phyloP scores from a whole-genome alignment of 2,113 vertebrate species.

The Dipodomys merriami region DNA sequence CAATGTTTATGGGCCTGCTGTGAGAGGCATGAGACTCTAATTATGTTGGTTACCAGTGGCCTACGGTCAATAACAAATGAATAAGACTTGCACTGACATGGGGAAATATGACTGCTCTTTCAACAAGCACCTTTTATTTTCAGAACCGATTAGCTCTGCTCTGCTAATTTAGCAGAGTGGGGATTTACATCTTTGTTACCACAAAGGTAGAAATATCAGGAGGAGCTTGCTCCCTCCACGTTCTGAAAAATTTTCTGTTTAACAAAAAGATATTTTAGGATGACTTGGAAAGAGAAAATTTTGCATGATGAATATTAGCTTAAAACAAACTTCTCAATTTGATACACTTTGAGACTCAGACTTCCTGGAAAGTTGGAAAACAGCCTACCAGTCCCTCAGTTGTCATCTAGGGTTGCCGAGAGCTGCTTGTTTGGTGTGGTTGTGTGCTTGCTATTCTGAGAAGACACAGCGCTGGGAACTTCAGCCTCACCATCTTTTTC shows the following conservation, averaged over 20 bases:
- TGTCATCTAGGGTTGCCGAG: neutral
- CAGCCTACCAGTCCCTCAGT: fast-evolving
- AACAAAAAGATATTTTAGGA: neutral
- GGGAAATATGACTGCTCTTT: neutral
- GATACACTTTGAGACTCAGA: neutral
- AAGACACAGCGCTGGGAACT: neutral
- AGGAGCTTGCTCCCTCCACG: neutral
- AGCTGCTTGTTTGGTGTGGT: neutral
- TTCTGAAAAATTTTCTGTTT: neutral
- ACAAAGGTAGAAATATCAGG: neutral
- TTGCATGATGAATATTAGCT: neutral
- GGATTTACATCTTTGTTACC: neutral
- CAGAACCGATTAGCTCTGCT: neutral
- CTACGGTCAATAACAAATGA: neutral
- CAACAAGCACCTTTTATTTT: neutral
- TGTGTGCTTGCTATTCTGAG: neutral
- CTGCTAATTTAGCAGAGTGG: neutral
- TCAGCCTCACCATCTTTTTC: neutral
- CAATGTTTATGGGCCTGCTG: too few relatives aligned
- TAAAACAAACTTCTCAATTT: neutral
- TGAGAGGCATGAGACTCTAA: neutral
- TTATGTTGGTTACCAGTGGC: too few relatives aligned
- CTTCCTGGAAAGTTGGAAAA: neutral
- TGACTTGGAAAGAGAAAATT: neutral
- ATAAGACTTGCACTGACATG: too few relatives aligned